Evolutionary conservation across 1,140 invertebrate species (phyloP), one percentile per base, ranked within the genome.

Genomic region (Acromyrmex echinatior): DNA sequence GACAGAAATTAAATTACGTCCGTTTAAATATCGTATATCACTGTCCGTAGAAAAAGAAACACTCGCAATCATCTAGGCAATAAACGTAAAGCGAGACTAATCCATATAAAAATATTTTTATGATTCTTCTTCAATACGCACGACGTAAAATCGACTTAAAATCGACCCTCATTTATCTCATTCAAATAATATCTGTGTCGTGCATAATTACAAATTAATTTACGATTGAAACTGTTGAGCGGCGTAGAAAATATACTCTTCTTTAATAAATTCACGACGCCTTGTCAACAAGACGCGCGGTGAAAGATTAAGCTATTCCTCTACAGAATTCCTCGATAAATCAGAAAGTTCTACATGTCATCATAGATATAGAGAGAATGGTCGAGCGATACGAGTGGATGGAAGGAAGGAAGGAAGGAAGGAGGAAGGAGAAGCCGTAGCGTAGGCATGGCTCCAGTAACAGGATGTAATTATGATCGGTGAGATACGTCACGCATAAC

Each of bases 401-500:
- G 56, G 76, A 49, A 16, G 35, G 63, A 70, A 53, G 9, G 35
- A 31, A 79, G 49, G 71, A 56, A 87, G 62, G 91, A 86, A 65
- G 63, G 62, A 92, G 89, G 89, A 88, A 88, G 88, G 76, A 92
- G 89, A 91, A 90, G 87, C 79, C 86, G 82, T 77, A 56, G 49
- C 60, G 65, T 89, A 87, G 90, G 90, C 90, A 94, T 93, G 93
- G 93, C 93, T 93, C 92, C 89, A 89, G 93, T 94, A 94, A 94
- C 94, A 93, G 93, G 94, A 95, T 94, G 94, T 95, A 95, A 95
- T 95, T 95, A 95, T 95, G 95, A 95, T 95, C 94, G 93, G 95
- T 95, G 94, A 95, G 95, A 95, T 95, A 95, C 93, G 94, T 95
- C 95, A 95, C 93, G 94, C 92, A 92, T 93, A 94, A 92, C 92